Conservation (phyloP, 2,888 invertebrate genomes). For the Megalurothrips usitatus region DNA sequence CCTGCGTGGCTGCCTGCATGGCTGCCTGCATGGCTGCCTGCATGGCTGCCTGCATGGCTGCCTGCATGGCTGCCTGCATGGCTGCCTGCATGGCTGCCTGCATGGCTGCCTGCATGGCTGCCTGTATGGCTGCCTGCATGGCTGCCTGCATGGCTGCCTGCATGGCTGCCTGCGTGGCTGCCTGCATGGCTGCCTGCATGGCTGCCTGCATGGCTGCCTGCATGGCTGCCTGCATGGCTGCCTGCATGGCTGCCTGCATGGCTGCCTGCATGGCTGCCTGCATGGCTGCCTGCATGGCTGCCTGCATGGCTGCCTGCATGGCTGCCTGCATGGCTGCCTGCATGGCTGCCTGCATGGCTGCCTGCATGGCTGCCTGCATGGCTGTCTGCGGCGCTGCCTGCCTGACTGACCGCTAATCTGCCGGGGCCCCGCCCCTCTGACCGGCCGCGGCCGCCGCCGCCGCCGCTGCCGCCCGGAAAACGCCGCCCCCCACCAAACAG, state of each 20-base stretch:
- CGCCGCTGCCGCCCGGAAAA: no score
- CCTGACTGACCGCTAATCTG: not conserved
- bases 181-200: not conserved
- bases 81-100: not conserved
- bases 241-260: not conserved
- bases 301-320: not conserved
- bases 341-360: not conserved
- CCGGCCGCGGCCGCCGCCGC: no score
- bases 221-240: not conserved
- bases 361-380: not conserved
- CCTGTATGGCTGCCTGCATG: not conserved
- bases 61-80: not conserved
- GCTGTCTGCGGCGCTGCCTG: not conserved
- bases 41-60: not conserved
- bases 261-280: not conserved
- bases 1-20: not conserved
- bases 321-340: not conserved
- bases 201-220: not conserved
- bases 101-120: not conserved
- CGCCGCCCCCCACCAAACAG: no score
- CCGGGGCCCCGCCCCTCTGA: no score
- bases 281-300: not conserved
- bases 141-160: not conserved
- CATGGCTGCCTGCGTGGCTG: not conserved
- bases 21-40: not conserved